Evolutionary conservation across 2,797 vertebrate genomes (phyloP), one percentile per base, ranked within the genome.

Genomic region (Hyperoplus lanceolatus): DNA sequence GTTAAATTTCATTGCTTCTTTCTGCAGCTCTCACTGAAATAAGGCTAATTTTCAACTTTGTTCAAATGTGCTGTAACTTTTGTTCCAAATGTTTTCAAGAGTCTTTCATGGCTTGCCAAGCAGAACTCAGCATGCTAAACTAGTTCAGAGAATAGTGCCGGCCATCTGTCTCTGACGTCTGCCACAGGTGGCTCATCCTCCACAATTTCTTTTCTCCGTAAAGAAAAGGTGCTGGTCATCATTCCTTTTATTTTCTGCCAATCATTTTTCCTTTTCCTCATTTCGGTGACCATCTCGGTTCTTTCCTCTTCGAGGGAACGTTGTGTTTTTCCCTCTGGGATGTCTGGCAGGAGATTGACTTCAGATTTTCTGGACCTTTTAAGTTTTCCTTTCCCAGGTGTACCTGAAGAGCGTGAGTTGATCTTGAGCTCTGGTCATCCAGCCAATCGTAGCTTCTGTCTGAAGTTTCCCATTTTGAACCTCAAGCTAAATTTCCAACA

Each of bases 381-480:
- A n/a, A 55, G 18, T 55, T 13, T 55, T 55, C 62, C 70, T 56
- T 15, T 11, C 1, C 56, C 16, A 16, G 14, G 10, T 42, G 54
- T 0, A 3, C 74, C 38, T 18, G 65, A 59, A 21, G 53, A 11
- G 15, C 49, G 12, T 9, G 48, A n/a, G n/a, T n/a, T n/a, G n/a
- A n/a, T n/a, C n/a, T n/a, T n/a, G n/a, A n/a, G n/a, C n/a, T 86
- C 81, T 65, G 81, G 71, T 38, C 71, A 84, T 74, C 76, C 76
- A 78, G 71, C 76, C 74, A 74, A 68, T 42, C 55, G 81, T 50
- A 85, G 10, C 2, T 14, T 86, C 58, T 85, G 81, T 50, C 38
- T 9, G n/a, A 79, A 89, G 69, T 86, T 86, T 39, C 71, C 84
- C 71, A 87, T 82, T 36, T 87, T 84, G 18, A 79, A 81, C 79